Evolutionary conservation across 2,797 vertebrate genomes (phyloP).

Genomic region (Emys orbicularis): DNA sequence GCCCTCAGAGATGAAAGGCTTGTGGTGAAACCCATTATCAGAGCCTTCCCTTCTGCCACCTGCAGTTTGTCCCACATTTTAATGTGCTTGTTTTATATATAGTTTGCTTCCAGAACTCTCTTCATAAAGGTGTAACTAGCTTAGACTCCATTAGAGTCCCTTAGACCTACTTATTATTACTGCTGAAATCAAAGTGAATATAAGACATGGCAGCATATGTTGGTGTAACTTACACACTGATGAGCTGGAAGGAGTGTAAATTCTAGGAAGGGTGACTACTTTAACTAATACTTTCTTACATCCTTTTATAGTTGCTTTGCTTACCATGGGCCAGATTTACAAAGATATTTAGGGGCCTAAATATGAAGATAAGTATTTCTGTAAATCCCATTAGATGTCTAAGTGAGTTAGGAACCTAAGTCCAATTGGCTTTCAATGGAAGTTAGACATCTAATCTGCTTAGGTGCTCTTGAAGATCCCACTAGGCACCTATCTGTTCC

Average conservation of each 20-base stretch:
- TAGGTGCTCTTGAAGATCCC: not conserved
- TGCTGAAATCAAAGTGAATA: not conserved
- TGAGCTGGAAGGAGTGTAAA: not conserved
- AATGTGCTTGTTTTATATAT: not conserved
- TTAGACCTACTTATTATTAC: not conserved
- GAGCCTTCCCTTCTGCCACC: not conserved
- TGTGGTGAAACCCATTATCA: not conserved
- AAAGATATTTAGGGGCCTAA: not conserved
- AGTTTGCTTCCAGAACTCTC: not conserved
- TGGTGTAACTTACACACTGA: not conserved
- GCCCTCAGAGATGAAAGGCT: not conserved
- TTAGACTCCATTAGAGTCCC: not conserved
- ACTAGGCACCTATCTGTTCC: not conserved
- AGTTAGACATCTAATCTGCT: not conserved
- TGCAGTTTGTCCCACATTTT: not conserved
- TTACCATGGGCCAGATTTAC: not conserved
- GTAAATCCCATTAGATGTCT: no score
- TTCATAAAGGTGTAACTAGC: not conserved
- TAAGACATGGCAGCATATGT: not conserved
- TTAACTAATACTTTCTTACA: not conserved
- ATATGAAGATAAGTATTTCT: no score
- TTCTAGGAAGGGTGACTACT: not conserved
- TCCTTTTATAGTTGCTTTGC: not conserved
- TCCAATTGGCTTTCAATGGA: not conserved
- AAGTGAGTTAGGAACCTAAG: no score